Conservation (phyloP, 1,140 invertebrate genomes). For the Epicauta chinensis region DNA sequence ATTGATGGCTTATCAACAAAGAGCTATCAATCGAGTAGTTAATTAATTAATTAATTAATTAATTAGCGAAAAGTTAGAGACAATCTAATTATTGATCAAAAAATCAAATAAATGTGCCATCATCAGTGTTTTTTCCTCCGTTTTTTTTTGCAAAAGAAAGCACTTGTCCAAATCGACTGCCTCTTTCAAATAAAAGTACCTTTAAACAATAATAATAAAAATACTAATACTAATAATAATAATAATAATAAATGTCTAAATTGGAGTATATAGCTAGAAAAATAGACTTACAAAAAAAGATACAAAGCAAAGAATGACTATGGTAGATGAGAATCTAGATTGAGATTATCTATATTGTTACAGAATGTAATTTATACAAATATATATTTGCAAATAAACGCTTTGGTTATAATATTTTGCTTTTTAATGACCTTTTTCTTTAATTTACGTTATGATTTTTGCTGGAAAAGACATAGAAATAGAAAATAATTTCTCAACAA, state of each 20-base stretch:
- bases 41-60: neutral
- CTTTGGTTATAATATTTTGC: slow-evolving; percentile 33
- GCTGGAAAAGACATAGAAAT: slow-evolving; percentile 1
- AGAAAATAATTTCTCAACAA: neutral
- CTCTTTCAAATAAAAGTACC: slow-evolving; percentile 26
- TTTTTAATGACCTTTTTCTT: slow-evolving; percentile 40
- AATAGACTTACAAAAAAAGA: slow-evolving; percentile 3
- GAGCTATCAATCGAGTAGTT: slow-evolving; percentile 23
- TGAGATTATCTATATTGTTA: slow-evolving; percentile 35
- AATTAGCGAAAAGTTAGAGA: neutral
- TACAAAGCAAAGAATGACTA: neutral
- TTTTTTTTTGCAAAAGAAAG: slow-evolving; percentile 12
- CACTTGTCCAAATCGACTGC: slow-evolving; percentile 33
- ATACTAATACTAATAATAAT: neutral
- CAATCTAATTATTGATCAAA: neutral
- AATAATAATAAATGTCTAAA: slow-evolving; percentile 9
- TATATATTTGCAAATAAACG: slow-evolving; percentile 40
- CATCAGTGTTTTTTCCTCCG: slow-evolving; percentile 26
- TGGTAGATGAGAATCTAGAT: slow-evolving; percentile 22
- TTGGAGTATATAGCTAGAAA: slow-evolving; percentile 8
- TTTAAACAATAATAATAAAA: slow-evolving; percentile 9
- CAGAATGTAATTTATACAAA: slow-evolving; percentile 31
- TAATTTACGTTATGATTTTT: too few species aligned
- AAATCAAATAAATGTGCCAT: slow-evolving; percentile 18
- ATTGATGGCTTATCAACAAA: slow-evolving; percentile 32